Conservation (phyloP, 2,113 vertebrate genomes). For the Amphilophus citrinellus region DNA sequence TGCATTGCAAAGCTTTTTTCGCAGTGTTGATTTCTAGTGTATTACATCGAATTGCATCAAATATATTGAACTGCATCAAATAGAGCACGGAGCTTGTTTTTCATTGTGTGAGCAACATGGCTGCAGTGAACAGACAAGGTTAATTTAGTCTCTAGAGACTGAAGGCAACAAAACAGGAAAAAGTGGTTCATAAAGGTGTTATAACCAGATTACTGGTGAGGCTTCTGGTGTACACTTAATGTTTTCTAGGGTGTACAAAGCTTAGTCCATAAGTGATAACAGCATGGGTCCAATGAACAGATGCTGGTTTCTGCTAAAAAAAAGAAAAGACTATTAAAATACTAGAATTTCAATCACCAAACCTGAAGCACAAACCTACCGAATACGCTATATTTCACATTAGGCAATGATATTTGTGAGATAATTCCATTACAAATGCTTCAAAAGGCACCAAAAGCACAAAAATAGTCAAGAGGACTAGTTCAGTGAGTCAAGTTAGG, state of each 20-base stretch:
- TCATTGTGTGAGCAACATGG: background rate
- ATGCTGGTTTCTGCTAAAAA: background rate
- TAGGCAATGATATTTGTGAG: background rate
- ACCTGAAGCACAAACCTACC: background rate
- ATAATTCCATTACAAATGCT: background rate
- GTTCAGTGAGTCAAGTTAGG: background rate
- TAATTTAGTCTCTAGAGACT: background rate
- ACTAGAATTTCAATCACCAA: background rate
- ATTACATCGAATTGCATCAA: slow-evolving; percentile 49
- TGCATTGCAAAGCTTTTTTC: slow-evolving; percentile 12
- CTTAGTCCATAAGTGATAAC: background rate
- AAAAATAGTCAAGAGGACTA: background rate
- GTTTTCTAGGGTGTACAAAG: background rate
- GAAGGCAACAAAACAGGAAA: background rate
- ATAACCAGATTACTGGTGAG: background rate
- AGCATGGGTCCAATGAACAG: background rate
- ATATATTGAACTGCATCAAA: slow-evolving; percentile 35
- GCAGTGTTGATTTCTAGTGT: slow-evolving; percentile 6
- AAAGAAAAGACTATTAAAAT: background rate
- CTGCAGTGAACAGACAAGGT: background rate
- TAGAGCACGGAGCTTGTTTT: background rate
- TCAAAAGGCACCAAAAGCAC: background rate
- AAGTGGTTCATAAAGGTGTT: background rate
- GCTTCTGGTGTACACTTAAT: background rate
- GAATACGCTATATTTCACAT: background rate